A percentile compares a stretch with the other conserved stretches of the same genome.
Evolutionary conservation across 2,113 vertebrate species (phyloP).

Genomic region (Rana temporaria): DNA sequence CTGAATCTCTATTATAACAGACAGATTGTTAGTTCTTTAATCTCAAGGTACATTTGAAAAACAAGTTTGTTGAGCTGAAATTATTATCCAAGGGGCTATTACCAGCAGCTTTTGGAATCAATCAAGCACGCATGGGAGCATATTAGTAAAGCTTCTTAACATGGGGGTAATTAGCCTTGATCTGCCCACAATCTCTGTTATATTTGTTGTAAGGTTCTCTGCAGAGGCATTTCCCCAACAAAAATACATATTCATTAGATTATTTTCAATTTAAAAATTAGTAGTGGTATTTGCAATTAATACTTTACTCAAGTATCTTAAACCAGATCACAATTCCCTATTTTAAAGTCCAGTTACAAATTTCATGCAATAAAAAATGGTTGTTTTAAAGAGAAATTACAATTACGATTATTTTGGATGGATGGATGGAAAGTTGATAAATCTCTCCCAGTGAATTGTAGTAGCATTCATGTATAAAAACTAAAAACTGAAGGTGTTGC

Average conservation of each 20-base stretch:
- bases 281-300: too few relatives aligned
- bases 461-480: too few relatives aligned
- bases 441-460: too few relatives aligned
- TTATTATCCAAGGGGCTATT: slow-evolving; percentile 36
- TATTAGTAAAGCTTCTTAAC: slow-evolving; percentile 37
- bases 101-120: slow-evolving; percentile 37
- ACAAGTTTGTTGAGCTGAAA: slow-evolving; percentile 36
- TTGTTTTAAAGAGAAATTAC: too few relatives aligned
- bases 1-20: slow-evolving; percentile 7
- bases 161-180: slow-evolving; percentile 39
- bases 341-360: too few relatives aligned
- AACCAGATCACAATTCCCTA: too few relatives aligned
- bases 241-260: background rate
- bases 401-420: too few relatives aligned
- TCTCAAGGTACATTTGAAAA: slow-evolving; percentile 7
- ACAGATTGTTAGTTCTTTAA: background rate
- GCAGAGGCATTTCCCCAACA: slow-evolving; percentile 19
- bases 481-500: too few relatives aligned
- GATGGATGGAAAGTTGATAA: too few relatives aligned
- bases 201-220: slow-evolving; percentile 23
- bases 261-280: background rate
- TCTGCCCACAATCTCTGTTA: slow-evolving; percentile 20
- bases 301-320: too few relatives aligned
- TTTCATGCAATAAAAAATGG: too few relatives aligned
- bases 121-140: slow-evolving; percentile 33